Evolutionary conservation across 2,797 vertebrate species (phyloP), one percentile per base, ranked within the genome.

Genomic region (Poecilia gillii): DNA sequence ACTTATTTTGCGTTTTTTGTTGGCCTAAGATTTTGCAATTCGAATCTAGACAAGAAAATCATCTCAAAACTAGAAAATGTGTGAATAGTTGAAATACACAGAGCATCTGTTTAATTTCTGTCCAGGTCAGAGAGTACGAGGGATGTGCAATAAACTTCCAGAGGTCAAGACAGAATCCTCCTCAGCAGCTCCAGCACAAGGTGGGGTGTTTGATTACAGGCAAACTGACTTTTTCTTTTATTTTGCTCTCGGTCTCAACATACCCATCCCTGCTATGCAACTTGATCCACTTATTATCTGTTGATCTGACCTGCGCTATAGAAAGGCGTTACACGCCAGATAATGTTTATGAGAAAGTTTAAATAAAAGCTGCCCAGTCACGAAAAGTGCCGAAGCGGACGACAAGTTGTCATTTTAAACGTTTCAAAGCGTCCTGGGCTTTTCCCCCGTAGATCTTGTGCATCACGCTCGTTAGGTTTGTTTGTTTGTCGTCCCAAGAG

Each of bases 71-170:
- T 14, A 43, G 39, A 43, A 43, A 43, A 70, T 13, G 11, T 43
- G 12, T 13, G 18, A 6, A n/a, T 43, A 6, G 12, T 5, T 43
- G 11, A 3, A 25, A 70, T 12, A 45, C 28, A 47, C n/a, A 45
- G 1, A 49, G 14, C 8, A 41, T 9, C 2, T 51, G 16, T 76
- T 51, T 59, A 4, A 14, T 33, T 23, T 81, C 3, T 79, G 1
- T 55, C 41, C 83, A 96, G 96, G 92, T 66, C 92, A 88, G 64
- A 84, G 86, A 84, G 73, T 75, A 71, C 93, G 94, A 84, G 91
- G 89, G 80, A 89, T 97, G 93, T 97, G 97, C 83, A 94, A 51
- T 81, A 99, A 98, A 93, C 93, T 95, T 2, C 94, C 93, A 31
- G 94, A 96, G 76, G 78, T 71, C 16, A 94, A 93, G 84, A n/a